phyloP scores from a whole-genome alignment of 1,140 invertebrate species.

The Apis florea region DNA sequence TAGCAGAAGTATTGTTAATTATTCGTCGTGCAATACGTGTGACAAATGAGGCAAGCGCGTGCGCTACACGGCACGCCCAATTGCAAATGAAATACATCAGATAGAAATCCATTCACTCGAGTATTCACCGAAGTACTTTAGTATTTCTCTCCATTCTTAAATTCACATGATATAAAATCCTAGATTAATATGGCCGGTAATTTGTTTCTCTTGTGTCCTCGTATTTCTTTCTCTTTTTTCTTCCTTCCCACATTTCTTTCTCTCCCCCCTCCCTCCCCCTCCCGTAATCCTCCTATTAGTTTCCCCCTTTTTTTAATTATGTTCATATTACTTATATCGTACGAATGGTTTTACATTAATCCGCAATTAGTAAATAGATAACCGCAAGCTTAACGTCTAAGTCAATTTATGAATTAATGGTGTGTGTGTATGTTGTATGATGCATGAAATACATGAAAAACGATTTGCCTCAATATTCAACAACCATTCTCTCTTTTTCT shows the following conservation, averaged over 20 bases:
- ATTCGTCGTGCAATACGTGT: conserved; percentile 21
- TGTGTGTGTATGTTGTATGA: conserved; percentile 19
- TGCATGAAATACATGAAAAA: conserved; percentile 40
- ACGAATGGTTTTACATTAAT: conserved; percentile 69
- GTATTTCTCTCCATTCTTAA: conserved; percentile 31
- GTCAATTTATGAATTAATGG: conserved; percentile 61
- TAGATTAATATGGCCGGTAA: conserved; percentile 78
- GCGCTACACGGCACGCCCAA: neutral
- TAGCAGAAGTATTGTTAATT: conserved; percentile 53
- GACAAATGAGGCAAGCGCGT: conserved; percentile 4
- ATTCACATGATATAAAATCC: conserved; percentile 75
- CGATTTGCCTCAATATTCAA: conserved; percentile 67
- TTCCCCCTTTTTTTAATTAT: neutral
- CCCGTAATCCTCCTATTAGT: neutral
- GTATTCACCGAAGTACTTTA: conserved; percentile 42
- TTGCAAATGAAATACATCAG: conserved; percentile 32
- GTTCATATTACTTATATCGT: conserved; percentile 47
- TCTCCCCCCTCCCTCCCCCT: neutral
- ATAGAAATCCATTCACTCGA: conserved; percentile 48
- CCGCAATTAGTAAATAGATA: conserved; percentile 71
- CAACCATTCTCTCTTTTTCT: conserved; percentile 3
- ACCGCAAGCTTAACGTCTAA: conserved; percentile 71
- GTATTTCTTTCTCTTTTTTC: neutral
- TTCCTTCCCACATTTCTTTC: neutral
- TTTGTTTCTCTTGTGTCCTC: conserved; percentile 68